These are phyloP conservation scores for Microplitis mediator DNA, from an alignment of 1,140 invertebrate species.

Conservation along the genomic window DNA sequence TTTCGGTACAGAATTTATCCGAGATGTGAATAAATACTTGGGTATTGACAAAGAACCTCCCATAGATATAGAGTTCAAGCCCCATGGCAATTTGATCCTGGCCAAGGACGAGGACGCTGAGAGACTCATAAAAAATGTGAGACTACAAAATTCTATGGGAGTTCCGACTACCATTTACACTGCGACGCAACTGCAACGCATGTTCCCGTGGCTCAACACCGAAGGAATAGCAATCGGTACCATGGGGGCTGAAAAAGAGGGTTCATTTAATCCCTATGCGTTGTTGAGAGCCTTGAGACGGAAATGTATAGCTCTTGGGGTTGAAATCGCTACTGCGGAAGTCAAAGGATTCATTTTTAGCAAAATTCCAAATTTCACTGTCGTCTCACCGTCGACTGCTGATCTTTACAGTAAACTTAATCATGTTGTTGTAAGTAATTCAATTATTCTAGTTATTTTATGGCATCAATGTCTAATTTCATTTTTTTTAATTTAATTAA, in stretches of 20 bases:
- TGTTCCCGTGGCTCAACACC: slow-evolving; percentile 92
- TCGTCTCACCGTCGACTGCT: slow-evolving; percentile 22
- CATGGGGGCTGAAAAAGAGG: slow-evolving; percentile 72
- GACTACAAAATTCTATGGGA: slow-evolving; percentile 82
- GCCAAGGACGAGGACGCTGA: slow-evolving; percentile 79
- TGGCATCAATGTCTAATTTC: no score
- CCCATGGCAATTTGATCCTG: slow-evolving; percentile 87
- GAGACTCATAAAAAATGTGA: slow-evolving; percentile 74
- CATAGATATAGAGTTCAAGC: slow-evolving; percentile 83
- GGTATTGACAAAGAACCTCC: slow-evolving; percentile 68
- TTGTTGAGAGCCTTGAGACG: slow-evolving; percentile 78
- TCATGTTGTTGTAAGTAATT: slow-evolving; percentile 42
- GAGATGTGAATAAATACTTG: slow-evolving; percentile 78
- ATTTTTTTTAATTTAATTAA: no score
- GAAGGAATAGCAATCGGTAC: slow-evolving; percentile 79
- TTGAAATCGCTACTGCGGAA: slow-evolving; percentile 79
- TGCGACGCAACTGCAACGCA: slow-evolving; percentile 69
- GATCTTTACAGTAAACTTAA: slow-evolving; percentile 40
- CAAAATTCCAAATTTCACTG: slow-evolving; percentile 28
- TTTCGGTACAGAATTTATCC: slow-evolving; percentile 88
- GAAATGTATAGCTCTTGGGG: slow-evolving; percentile 79
- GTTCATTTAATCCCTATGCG: slow-evolving; percentile 89
- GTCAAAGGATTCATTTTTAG: slow-evolving; percentile 74
- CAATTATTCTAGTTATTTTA: no score
- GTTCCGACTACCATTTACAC: slow-evolving; percentile 80